A percentile compares a stretch with the other conserved stretches of the same genome.
These are phyloP conservation scores for Parnassius orleans DNA, from an alignment of 2,888 invertebrate genomes.

Conservation along the genomic window DNA sequence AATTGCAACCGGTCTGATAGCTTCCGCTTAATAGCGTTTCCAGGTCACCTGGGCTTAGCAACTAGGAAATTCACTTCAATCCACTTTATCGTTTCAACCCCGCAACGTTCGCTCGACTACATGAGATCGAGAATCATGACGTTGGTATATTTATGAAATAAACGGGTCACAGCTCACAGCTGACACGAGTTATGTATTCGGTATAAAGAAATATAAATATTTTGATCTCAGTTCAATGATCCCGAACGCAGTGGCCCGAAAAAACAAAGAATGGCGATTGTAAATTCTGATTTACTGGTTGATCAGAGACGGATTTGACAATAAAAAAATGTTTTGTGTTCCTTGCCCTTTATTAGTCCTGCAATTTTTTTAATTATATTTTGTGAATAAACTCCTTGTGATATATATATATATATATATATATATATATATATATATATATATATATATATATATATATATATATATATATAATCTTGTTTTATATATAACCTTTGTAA, in stretches of 20 bases:
- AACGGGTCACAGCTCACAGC: slow-evolving; percentile 29
- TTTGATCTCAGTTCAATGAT: slow-evolving; percentile 41
- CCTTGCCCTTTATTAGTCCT: no score
- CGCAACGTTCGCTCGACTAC: not conserved
- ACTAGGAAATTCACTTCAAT: slow-evolving; percentile 19
- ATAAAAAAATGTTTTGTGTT: not conserved
- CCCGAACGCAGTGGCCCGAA: slow-evolving; percentile 34
- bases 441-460: no score
- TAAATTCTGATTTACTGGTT: slow-evolving; percentile 21
- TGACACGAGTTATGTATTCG: slow-evolving; percentile 30
- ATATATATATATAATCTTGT: no score
- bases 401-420: no score
- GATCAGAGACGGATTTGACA: slow-evolving; percentile 12
- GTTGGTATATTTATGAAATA: slow-evolving; percentile 15
- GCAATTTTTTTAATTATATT: no score
- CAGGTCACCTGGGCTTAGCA: slow-evolving; percentile 22
- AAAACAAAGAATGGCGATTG: slow-evolving; percentile 35
- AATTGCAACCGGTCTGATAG: slow-evolving; percentile 31
- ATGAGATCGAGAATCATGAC: not conserved
- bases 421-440: no score
- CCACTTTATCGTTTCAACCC: slow-evolving; percentile 8
- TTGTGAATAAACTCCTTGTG: no score
- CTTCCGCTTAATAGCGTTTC: slow-evolving; percentile 16
- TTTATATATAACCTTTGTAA: no score
- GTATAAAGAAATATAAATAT: slow-evolving; percentile 29